Base-by-base conservation (phyloP, 2,113 vertebrate species). In the Morone chrysops region DNA sequence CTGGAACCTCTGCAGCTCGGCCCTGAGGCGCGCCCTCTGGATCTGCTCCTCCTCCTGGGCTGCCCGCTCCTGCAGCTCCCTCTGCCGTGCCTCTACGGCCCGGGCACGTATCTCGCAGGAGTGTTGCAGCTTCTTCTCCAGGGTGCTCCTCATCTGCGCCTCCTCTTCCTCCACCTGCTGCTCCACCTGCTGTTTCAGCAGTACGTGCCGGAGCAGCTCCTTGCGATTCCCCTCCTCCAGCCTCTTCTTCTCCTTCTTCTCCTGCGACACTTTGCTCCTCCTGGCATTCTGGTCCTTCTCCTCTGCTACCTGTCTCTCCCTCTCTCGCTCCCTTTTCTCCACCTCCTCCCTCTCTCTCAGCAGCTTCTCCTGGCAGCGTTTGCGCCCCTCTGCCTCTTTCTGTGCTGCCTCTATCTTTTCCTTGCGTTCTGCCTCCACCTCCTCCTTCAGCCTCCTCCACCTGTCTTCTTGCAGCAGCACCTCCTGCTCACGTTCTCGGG, bases 111-210 rank as follows among this genome's bases (percentile, higher is more conserved):
- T 92, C 87, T 95, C 80, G 0, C 70, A 57, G 71, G 86, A 91
- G 25, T 12, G 50, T 4, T 74, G 87, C 54, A 90, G 71, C 74
- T 92, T 95, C 70, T 83, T 83, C 62, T 96, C 94, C 3, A 96
- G 75, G 0, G 78, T 82, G 40, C 92, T 87, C 80, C 87, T 94
- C 77, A 61, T 77, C 8, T 91, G 89, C 0, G 74, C 89, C 73
- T 94, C 87, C 80, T 95, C 94, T 0, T 94, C 93, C 67, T 92
- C 92, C 60, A 60, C 62, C 85, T 93, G 93, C 74, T 94, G 93
- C 78, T 95, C 94, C 5, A 85, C 81, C 77, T 94, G 92, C 54
- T 89, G 90, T 66, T 94, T 96, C 1, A 94, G 88, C 2, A 96
- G 92, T 45, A 95, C 75, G 83, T 95, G 93, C 5, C 90, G 90